Evolutionary conservation across 2,797 vertebrate genomes (phyloP), one percentile per base, ranked within the genome.

Genomic region (Cottoperca gobio): DNA sequence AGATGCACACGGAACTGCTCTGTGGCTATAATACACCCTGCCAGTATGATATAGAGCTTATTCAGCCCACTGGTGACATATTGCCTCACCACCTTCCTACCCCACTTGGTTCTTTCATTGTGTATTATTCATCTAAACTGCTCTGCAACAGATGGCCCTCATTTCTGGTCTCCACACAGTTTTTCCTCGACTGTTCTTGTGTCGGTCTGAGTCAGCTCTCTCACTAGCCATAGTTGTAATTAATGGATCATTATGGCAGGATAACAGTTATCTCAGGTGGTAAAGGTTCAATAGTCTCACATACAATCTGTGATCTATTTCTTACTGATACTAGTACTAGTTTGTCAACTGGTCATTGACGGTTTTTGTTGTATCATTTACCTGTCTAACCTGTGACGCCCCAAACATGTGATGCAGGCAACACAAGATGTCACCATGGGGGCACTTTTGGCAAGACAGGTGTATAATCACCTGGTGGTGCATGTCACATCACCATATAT

Each of bases 121-220:
- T 84, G 61, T 81, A 75, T 88, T 86, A 83, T 86, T 89, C 69
- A 88, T 83, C 72, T 60, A 16, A 88, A 73, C 78, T 73, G 64
- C 61, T 72, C 72, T 65, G 65, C 72, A 87, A 83, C 81, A 86
- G 84, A 87, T 85, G 78, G 65, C 70, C 40, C 65, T 81, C 53
- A 67, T 79, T 87, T 73, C 58, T 10, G 57, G 35, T 75, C 52
- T 60, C n/a, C 50, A 68, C 46, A 46, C 60, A 52, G 28, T 77
- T 72, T 79, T 62, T 0, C 58, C 35, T 57, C 19, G 0, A 21
- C 53, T 74, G 37, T 70, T 72, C 65, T 79, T 53, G 45, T 19
- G 17, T 61, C 54, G 24, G 60, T 79, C 74, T 78, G 76, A 83
- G 58, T 77, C 70, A 79, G 53, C 72, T 83, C 70, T 57, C 49